These are phyloP conservation scores for Eurystomus gularis DNA, from an alignment of 2,113 vertebrate genomes.

Conservation along the genomic window DNA sequence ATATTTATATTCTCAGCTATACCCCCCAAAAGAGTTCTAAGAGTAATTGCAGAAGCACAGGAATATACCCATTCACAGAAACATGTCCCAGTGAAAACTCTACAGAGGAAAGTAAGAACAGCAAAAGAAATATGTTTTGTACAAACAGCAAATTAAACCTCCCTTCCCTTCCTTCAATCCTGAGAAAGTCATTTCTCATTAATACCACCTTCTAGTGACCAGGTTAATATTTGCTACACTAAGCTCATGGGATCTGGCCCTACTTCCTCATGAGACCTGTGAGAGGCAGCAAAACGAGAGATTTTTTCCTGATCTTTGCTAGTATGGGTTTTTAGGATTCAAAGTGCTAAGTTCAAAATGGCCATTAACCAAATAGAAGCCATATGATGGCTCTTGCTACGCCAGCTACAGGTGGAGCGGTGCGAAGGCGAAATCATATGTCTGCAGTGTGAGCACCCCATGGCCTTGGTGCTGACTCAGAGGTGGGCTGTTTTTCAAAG, in stretches of 20 bases:
- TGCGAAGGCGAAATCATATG: neutral
- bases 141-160: neutral
- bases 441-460: rapidly evolving
- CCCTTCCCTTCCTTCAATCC: neutral
- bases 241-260: neutral
- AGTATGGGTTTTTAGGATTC: neutral
- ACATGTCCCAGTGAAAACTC: neutral
- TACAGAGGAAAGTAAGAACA: neutral
- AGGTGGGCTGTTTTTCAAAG: neutral
- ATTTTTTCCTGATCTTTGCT: neutral
- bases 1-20: neutral
- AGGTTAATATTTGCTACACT: neutral
- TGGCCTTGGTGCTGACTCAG: neutral
- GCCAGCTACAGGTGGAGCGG: rapidly evolving
- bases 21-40: neutral
- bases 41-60: neutral
- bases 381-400: neutral
- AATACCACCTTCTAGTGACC: neutral
- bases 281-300: neutral
- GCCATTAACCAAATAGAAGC: neutral
- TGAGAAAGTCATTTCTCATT: neutral
- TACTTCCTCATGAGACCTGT: neutral
- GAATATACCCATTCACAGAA: neutral
- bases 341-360: neutral
- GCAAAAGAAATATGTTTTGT: neutral